phyloP scores from a whole-genome alignment of 2,113 vertebrate genomes.

The Salvator merianae region DNA sequence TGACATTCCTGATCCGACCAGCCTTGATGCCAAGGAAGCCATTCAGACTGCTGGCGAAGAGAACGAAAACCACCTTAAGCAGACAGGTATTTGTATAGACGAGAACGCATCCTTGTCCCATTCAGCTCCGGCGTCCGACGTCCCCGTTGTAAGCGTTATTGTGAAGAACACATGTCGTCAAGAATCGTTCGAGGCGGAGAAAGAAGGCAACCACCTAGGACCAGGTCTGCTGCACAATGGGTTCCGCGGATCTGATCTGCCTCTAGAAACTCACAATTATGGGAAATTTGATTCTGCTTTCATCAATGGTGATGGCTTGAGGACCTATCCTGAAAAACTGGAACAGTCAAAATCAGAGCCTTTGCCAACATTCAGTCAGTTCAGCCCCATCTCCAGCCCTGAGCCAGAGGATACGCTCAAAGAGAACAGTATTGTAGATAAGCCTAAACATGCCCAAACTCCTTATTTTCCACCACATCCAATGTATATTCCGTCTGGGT shows the following conservation, averaged over 20 bases:
- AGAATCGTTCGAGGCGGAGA: conserved; percentile 85
- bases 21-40: conserved; percentile 93
- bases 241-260: conserved; percentile 78
- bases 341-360: conserved; percentile 80
- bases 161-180: conserved; percentile 95
- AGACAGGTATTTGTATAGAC: conserved; percentile 84
- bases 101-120: conserved; percentile 79
- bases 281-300: conserved; percentile 83
- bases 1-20: conserved; percentile 96
- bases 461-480: conserved; percentile 79
- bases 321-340: conserved; percentile 77
- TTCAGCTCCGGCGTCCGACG: conserved; percentile 75
- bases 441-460: conserved; percentile 78
- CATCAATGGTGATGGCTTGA: conserved; percentile 85
- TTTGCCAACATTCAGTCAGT: conserved; percentile 84
- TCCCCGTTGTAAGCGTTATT: conserved; percentile 91
- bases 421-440: conserved; percentile 73
- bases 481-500: conserved; percentile 71
- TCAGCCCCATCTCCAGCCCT: conserved; percentile 92
- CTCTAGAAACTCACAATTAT: conserved; percentile 75
- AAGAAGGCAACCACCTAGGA: conserved; percentile 77
- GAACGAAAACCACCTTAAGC: conserved; percentile 84
- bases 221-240: conserved; percentile 84
- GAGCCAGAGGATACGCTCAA: conserved; percentile 82
- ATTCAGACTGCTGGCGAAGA: conserved; percentile 87